These are phyloP conservation scores for Pseudochromis fuscus DNA, from an alignment of 2,797 vertebrate genomes.

Conservation along the genomic window DNA sequence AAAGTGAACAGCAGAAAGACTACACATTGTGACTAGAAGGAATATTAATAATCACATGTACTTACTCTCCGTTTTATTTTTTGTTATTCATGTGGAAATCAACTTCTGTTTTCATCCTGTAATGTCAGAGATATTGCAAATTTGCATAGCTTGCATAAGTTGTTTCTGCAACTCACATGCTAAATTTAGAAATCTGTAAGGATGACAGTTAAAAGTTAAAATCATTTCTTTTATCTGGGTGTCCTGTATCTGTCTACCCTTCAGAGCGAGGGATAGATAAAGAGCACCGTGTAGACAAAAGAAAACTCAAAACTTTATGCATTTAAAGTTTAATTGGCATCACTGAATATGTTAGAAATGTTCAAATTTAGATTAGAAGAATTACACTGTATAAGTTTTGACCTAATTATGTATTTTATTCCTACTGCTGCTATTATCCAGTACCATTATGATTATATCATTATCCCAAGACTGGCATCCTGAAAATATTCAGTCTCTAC, in stretches of 20 bases:
- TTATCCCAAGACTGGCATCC: not conserved
- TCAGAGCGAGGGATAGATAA: constrained; percentile 23
- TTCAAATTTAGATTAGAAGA: not conserved
- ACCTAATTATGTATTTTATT: constrained; percentile 4
- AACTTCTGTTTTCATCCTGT: not conserved
- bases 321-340: constrained; percentile 9
- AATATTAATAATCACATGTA: not conserved
- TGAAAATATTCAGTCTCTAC: constrained; percentile 3
- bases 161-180: constrained; percentile 1
- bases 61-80: not conserved
- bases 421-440: not conserved
- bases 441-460: constrained; percentile 1
- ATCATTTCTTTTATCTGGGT: not conserved
- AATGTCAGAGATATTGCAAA: constrained; percentile 3
- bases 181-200: constrained; percentile 21
- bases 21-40: not conserved
- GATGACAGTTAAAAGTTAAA: not conserved
- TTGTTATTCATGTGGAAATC: not conserved
- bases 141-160: not conserved
- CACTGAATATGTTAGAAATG: constrained; percentile 11
- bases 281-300: constrained; percentile 14
- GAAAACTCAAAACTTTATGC: constrained; percentile 3
- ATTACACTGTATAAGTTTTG: not conserved
- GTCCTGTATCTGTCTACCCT: constrained; percentile 18
- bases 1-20: constrained; percentile 3